Conservation (phyloP, 2,797 vertebrate genomes). For the Rhadinocentrus ornatus region DNA sequence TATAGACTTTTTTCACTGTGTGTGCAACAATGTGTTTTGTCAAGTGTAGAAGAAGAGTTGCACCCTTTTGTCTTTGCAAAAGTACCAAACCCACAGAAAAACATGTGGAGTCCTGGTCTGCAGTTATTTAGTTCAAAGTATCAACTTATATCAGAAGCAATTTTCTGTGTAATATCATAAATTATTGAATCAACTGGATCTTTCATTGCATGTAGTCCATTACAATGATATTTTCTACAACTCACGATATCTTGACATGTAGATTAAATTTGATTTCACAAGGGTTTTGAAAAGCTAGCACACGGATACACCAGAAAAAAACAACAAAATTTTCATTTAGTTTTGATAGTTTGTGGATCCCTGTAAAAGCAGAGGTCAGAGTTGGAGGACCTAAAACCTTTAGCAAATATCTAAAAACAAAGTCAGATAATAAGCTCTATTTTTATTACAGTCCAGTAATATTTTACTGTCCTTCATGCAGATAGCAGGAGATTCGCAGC, state of each 20-base stretch:
- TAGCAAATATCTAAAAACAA: not conserved
- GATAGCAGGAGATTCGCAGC: constrained; percentile 5
- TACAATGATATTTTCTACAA: not conserved
- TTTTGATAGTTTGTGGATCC: too few relatives aligned
- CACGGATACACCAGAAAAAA: too few relatives aligned
- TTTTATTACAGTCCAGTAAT: not conserved
- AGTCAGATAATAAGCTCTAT: not conserved
- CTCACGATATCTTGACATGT: not conserved
- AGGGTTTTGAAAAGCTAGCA: not conserved
- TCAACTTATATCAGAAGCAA: not conserved
- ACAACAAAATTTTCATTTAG: not conserved
- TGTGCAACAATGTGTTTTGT: not conserved
- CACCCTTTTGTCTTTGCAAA: not conserved
- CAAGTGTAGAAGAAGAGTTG: not conserved
- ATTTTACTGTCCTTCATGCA: not conserved
- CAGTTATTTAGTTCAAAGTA: not conserved
- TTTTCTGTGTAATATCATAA: not conserved
- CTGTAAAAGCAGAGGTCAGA: not conserved
- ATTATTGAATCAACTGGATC: not conserved
- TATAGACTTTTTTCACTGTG: not conserved
- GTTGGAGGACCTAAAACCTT: not conserved
- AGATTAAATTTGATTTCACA: not conserved
- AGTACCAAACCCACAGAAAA: not conserved
- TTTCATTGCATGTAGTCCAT: not conserved
- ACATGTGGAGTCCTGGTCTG: not conserved